phyloP scores from a whole-genome alignment of 2,797 vertebrate species.

The Gambelia wislizenii region DNA sequence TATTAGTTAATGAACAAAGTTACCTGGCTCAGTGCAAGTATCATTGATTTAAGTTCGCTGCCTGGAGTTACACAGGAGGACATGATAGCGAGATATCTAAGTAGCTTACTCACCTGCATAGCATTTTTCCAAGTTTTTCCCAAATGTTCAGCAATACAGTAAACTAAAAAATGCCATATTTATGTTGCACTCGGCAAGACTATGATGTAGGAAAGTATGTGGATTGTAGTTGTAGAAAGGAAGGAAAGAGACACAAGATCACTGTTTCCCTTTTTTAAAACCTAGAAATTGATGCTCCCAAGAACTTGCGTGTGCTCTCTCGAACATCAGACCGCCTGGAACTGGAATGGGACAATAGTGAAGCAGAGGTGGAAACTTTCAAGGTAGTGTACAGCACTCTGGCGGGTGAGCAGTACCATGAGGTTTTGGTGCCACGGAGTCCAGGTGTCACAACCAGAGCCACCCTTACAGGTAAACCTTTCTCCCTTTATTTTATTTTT shows the following conservation, averaged over 20 bases:
- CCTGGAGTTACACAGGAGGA: not conserved
- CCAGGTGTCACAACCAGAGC: conserved; percentile 86
- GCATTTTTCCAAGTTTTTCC: not conserved
- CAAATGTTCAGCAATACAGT: not conserved
- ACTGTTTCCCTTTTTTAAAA: conserved; percentile 46
- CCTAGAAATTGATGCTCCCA: conserved; percentile 97
- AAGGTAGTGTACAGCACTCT: conserved; percentile 96
- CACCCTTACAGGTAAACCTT: conserved; percentile 85
- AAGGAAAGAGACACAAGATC: not conserved
- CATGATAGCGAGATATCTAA: conserved; percentile 4
- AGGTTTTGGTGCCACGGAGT: conserved; percentile 86
- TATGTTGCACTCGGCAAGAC: not conserved
- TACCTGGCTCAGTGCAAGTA: not conserved
- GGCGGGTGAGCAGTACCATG: conserved; percentile 95
- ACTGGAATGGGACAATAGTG: conserved; percentile 97
- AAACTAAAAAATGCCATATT: not conserved
- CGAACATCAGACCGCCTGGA: conserved; percentile 88
- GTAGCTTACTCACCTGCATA: not conserved
- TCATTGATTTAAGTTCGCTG: conserved; percentile 5
- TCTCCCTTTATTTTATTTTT: not conserved
- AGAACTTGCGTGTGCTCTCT: conserved; percentile 89
- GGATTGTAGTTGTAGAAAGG: not conserved
- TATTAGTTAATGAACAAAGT: conserved; percentile 21
- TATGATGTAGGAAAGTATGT: not conserved
- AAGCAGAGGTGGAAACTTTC: conserved; percentile 92